Evolutionary conservation across 2,113 vertebrate genomes (phyloP), one percentile per base, ranked within the genome.

Genomic region (Colistium nudipinnis): DNA sequence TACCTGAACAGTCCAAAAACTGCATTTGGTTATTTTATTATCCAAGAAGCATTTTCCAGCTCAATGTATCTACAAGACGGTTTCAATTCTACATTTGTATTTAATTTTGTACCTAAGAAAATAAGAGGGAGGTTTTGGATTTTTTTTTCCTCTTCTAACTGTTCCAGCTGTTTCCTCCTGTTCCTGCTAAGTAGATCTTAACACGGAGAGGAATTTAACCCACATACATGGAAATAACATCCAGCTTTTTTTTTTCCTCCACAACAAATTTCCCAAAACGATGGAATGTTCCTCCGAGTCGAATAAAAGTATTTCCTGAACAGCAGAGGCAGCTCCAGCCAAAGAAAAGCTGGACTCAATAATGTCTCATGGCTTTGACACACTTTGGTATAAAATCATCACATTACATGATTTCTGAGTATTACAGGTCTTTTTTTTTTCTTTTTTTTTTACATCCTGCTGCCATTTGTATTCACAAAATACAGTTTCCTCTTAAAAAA

Each of bases 351-450:
- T 64, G 41, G 24, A 62, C 51, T 63, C 31, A 6, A 20, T 12
- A 30, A 22, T 11, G 9, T 62, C 35, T 55, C 17, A 2, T 62
- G 22, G 59, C 35, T 51, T 70, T 59, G 52, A n/a, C 38, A 30
- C 51, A 22, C 24, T 73, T 12, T 48, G 45, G 2, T 27, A 48
- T 75, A 66, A 71, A 78, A 62, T 78, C 75, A 62, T 51, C 59
- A 49, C 13, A 28, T 69, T 1, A 28, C 68, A 73, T 16, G 12
- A 73, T 44, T 65, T 57, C 49, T 62, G n/a, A 20, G 11, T 25
- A 54, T 0, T 73, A 63, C 45, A 62, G 52, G 31, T 74, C 24
- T 47, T 25, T 45, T 7, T 12, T 25, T 61, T 38, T 60, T 51
- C 10, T 25, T 45, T 7, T 12, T 25, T 61, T 38, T 60, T 51